Conservation (phyloP, 2,113 vertebrate genomes). For the Rhynchomys soricoides region DNA sequence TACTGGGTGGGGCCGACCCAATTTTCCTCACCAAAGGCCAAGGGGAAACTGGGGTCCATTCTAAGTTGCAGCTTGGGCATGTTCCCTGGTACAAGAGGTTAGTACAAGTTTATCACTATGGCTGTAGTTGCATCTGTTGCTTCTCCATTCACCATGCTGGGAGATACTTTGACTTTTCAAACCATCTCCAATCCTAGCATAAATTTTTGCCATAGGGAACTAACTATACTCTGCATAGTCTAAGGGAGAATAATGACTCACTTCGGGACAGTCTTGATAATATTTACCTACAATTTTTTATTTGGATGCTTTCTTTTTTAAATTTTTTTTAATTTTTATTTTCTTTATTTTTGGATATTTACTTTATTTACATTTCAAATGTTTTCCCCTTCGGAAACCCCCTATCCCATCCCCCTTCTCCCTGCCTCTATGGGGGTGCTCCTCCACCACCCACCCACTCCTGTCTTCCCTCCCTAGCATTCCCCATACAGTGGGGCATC, state of each 20-base stretch:
- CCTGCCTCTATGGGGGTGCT: no score
- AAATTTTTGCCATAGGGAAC: not conserved
- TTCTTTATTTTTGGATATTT: no score
- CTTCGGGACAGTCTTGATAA: not conserved
- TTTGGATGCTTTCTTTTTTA: not conserved
- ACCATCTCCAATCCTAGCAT: not conserved
- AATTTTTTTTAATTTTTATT: no score
- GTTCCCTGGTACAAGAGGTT: not conserved
- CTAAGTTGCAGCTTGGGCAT: not conserved
- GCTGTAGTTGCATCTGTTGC: not conserved
- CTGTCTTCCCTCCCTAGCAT: no score
- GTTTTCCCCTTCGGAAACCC: no score
- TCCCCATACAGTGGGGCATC: no score
- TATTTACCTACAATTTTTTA: not conserved
- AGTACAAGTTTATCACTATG: not conserved
- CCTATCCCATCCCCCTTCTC: no score
- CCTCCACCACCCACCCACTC: no score
- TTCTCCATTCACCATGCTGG: not conserved
- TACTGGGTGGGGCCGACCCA: not conserved
- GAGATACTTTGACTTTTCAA: not conserved
- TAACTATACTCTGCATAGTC: not conserved
- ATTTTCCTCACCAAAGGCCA: not conserved
- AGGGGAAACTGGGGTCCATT: not conserved
- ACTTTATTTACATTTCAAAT: no score
- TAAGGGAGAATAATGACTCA: not conserved